A percentile compares a stretch with the other conserved stretches of the same genome.
These are phyloP conservation scores for Xenopus borealis DNA, from an alignment of 2,113 vertebrate genomes.

Conservation along the genomic window DNA sequence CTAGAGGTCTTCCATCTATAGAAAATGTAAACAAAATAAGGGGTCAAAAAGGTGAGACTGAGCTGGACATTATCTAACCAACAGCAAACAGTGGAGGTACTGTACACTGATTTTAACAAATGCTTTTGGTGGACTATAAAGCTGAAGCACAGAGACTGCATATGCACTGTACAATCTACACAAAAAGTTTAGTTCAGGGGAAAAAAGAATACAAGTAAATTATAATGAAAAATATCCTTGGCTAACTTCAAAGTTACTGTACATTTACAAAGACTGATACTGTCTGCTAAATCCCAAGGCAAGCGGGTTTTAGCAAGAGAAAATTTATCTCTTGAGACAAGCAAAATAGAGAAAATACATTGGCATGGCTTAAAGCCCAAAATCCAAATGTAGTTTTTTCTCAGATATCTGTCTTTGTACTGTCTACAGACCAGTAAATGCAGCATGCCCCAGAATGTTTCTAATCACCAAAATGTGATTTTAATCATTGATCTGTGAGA, in stretches of 20 bases:
- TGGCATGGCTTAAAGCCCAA: constrained; percentile 26
- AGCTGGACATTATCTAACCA: no score
- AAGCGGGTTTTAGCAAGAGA: constrained; percentile 40
- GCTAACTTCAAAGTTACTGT: constrained; percentile 38
- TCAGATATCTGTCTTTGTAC: constrained; percentile 23
- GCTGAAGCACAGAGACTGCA: not conserved
- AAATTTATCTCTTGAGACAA: constrained; percentile 38
- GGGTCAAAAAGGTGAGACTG: no score
- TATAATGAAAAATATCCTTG: constrained; percentile 30
- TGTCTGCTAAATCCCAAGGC: constrained; percentile 39
- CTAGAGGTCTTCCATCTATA: no score
- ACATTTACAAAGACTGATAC: constrained; percentile 39
- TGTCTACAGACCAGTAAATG: not conserved
- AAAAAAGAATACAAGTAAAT: constrained; percentile 1
- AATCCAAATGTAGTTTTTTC: constrained; percentile 3
- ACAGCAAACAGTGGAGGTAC: no score
- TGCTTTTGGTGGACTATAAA: not conserved
- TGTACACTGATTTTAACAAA: not conserved
- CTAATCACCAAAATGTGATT: no score
- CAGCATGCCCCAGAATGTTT: not conserved
- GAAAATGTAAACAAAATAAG: no score
- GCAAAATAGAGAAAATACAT: constrained; percentile 31
- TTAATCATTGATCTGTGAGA: no score
- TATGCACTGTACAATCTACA: constrained; percentile 15
- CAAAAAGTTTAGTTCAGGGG: not conserved